A percentile compares a stretch with the other conserved stretches of the same genome.
phyloP scores from a whole-genome alignment of 1,140 invertebrate genomes.

The Drosophila willistoni region DNA sequence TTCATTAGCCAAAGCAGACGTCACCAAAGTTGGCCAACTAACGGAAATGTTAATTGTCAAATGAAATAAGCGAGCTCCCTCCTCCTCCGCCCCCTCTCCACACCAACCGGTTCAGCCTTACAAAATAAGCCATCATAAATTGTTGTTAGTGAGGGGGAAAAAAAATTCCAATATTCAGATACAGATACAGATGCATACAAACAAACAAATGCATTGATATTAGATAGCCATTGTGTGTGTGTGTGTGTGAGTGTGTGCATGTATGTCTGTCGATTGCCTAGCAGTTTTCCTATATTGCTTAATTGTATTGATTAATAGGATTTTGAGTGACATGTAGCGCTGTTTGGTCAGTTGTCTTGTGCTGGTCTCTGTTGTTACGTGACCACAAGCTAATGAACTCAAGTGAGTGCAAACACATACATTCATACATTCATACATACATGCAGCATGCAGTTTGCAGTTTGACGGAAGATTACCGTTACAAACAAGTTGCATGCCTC shows the following conservation, averaged over 20 bases:
- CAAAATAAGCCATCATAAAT: slow-evolving; percentile 80
- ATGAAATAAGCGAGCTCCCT: slow-evolving; percentile 54
- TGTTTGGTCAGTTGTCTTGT: not conserved
- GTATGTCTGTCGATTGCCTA: slow-evolving; percentile 56
- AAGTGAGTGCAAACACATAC: not conserved
- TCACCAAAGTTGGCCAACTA: slow-evolving; percentile 80
- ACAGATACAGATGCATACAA: no score
- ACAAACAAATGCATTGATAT: no score
- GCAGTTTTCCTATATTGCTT: slow-evolving; percentile 78
- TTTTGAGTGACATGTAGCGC: slow-evolving; percentile 74
- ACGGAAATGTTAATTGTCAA: slow-evolving; percentile 81
- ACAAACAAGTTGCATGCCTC: not conserved
- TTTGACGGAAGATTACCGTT: slow-evolving; percentile 14
- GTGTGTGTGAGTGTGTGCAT: not conserved
- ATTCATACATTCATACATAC: no score
- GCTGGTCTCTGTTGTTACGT: slow-evolving; percentile 52
- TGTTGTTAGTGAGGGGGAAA: slow-evolving; percentile 65
- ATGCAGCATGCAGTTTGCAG: not conserved
- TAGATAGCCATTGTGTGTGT: slow-evolving; percentile 53
- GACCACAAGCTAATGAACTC: slow-evolving; percentile 71
- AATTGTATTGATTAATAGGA: slow-evolving; percentile 80
- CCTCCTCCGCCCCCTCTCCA: not conserved
- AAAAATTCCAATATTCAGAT: slow-evolving; percentile 45
- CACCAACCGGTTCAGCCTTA: slow-evolving; percentile 67
- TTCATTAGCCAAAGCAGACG: slow-evolving; percentile 81